Evolutionary conservation across 2,113 vertebrate genomes (phyloP).

Genomic region (Thunnus maccoyii): DNA sequence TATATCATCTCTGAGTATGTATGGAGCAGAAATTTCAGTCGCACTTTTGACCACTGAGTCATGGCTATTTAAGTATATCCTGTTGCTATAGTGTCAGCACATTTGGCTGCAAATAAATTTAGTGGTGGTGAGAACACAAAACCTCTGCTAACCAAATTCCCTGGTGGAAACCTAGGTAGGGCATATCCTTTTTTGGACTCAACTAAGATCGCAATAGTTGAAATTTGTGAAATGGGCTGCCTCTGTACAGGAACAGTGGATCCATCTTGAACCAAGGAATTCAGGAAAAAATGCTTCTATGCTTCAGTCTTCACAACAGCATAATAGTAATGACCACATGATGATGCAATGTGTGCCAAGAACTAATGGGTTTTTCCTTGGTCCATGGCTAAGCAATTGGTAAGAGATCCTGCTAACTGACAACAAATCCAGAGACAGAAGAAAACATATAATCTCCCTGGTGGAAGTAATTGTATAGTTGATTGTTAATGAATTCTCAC

Average conservation of each 20-base stretch:
- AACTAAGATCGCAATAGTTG: neutral
- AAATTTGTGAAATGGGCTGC: too few species aligned
- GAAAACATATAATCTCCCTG: too few species aligned
- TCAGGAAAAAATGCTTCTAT: too few species aligned
- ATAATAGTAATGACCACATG: neutral
- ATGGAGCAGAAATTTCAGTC: too few species aligned
- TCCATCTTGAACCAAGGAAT: neutral
- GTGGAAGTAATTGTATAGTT: too few species aligned
- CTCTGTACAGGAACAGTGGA: neutral
- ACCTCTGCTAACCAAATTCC: neutral
- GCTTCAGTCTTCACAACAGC: too few species aligned
- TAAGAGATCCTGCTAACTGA: neutral
- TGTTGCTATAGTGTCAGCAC: too few species aligned
- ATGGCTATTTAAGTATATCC: too few species aligned
- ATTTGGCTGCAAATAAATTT: neutral
- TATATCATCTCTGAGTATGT: neutral
- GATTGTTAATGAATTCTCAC: too few species aligned
- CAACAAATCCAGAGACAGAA: too few species aligned
- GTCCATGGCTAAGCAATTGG: neutral
- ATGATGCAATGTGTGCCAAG: neutral
- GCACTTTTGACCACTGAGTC: too few species aligned
- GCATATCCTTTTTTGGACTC: neutral
- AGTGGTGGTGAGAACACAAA: neutral
- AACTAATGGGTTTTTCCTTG: neutral
- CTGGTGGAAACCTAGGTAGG: neutral